Evolutionary conservation across 2,113 vertebrate genomes (phyloP).

Genomic region (Caretta caretta): DNA sequence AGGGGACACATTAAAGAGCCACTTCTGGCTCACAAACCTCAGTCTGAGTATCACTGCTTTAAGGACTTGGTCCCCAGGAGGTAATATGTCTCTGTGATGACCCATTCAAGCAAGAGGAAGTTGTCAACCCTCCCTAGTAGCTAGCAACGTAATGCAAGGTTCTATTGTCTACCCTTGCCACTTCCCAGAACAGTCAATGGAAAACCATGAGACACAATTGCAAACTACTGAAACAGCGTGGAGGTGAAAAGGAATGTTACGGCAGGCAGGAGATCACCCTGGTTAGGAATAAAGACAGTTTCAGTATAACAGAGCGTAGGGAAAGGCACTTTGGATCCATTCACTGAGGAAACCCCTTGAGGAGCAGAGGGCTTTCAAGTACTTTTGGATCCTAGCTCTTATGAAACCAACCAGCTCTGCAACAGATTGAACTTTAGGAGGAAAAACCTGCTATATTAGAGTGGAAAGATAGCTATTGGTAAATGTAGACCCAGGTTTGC

Average conservation of each 20-base stretch:
- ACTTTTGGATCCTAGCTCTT: background rate
- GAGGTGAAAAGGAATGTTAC: background rate
- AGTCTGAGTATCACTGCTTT: background rate
- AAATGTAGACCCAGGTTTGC: no score
- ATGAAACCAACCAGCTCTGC: background rate
- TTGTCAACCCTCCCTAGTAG: background rate
- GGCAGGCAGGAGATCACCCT: background rate
- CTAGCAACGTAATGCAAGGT: background rate
- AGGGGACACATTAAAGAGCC: no score
- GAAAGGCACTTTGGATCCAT: background rate
- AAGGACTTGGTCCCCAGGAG: background rate
- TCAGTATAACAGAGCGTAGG: background rate
- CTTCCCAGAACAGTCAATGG: background rate
- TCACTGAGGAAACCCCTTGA: background rate
- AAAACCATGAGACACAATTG: background rate
- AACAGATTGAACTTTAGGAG: background rate
- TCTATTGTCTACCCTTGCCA: background rate
- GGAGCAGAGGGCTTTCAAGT: no score
- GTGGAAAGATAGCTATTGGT: background rate
- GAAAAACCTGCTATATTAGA: background rate
- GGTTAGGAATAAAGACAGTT: background rate
- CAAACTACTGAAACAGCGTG: background rate
- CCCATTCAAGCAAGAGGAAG: background rate
- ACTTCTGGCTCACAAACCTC: no score
- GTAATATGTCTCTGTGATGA: background rate